A percentile compares a stretch with the other conserved stretches of the same genome.
These are phyloP conservation scores for Ditula angustiorana DNA, from an alignment of 2,888 invertebrate genomes.

Conservation along the genomic window DNA sequence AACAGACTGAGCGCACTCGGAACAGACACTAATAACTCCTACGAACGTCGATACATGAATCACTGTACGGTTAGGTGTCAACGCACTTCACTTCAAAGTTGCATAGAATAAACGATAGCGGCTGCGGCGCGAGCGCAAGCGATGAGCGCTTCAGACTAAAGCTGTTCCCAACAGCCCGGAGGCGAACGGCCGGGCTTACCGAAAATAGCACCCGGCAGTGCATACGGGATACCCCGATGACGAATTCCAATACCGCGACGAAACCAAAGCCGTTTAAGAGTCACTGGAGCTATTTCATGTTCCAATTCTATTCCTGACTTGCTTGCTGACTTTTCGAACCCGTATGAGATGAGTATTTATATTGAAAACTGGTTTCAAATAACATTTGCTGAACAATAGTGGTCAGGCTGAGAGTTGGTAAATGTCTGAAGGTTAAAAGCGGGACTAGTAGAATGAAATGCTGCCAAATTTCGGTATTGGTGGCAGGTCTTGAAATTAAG, in stretches of 20 bases:
- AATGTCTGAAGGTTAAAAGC: conserved; percentile 76
- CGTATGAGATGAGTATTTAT: conserved; percentile 7
- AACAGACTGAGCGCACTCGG: conserved; percentile 70
- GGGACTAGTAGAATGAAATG: conserved; percentile 57
- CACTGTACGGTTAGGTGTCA: conserved; percentile 83
- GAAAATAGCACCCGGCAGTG: conserved; percentile 83
- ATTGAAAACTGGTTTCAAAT: conserved; percentile 34
- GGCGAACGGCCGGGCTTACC: conserved; percentile 77
- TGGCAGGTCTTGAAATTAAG: conserved; percentile 64
- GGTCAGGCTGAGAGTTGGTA: conserved; percentile 51
- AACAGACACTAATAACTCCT: conserved; percentile 69
- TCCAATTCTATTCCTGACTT: conserved; percentile 47
- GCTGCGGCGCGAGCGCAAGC: conserved; percentile 64
- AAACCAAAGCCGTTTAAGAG: conserved; percentile 53
- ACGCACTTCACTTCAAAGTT: conserved; percentile 77
- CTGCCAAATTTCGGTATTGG: conserved; percentile 74
- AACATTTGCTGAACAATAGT: conserved; percentile 44
- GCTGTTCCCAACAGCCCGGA: conserved; percentile 71
- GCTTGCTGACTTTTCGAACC: conserved; percentile 46
- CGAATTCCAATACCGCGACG: conserved; percentile 64
- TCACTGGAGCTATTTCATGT: conserved; percentile 15
- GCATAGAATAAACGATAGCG: conserved; percentile 55
- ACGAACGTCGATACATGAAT: conserved; percentile 73
- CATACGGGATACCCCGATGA: conserved; percentile 76
- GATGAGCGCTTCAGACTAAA: conserved; percentile 71